Conservation (phyloP, 1,140 invertebrate genomes). For the Anoplolepis gracilipes region DNA sequence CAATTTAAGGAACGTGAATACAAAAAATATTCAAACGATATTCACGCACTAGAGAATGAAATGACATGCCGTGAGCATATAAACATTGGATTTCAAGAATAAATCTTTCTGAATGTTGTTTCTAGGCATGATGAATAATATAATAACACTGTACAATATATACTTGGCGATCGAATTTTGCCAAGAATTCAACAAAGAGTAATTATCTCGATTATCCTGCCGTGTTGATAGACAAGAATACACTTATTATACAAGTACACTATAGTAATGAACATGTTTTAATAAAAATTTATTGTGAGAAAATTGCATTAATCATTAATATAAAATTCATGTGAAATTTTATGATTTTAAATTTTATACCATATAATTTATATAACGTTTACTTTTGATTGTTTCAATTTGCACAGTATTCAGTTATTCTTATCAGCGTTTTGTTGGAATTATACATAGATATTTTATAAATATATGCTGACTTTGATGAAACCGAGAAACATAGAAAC, state of each 20-base stretch:
- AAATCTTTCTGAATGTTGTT: constrained; percentile 25
- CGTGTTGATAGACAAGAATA: constrained; percentile 24
- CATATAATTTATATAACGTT: not conserved
- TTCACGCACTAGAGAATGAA: not conserved
- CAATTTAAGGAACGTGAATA: constrained; percentile 31
- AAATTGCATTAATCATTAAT: not conserved
- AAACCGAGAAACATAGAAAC: not conserved
- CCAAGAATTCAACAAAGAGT: constrained; percentile 22
- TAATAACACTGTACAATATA: constrained; percentile 38
- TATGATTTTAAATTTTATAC: not conserved
- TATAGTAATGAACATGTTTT: not conserved
- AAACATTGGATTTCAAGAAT: constrained; percentile 12
- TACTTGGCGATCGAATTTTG: constrained; percentile 10
- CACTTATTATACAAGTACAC: constrained; percentile 10
- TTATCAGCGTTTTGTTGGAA: constrained; percentile 12
- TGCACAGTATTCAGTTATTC: not conserved
- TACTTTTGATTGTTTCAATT: not conserved
- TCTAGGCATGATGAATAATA: constrained; percentile 25
- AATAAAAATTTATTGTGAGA: not conserved
- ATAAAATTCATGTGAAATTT: not conserved
- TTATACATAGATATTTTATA: not conserved
- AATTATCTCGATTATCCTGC: constrained; percentile 52
- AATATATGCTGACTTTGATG: not conserved
- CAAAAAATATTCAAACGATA: constrained; percentile 16
- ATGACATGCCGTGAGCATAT: constrained; percentile 28